Evolutionary conservation across 2,113 vertebrate species (phyloP).

Genomic region (Grallaria varia): DNA sequence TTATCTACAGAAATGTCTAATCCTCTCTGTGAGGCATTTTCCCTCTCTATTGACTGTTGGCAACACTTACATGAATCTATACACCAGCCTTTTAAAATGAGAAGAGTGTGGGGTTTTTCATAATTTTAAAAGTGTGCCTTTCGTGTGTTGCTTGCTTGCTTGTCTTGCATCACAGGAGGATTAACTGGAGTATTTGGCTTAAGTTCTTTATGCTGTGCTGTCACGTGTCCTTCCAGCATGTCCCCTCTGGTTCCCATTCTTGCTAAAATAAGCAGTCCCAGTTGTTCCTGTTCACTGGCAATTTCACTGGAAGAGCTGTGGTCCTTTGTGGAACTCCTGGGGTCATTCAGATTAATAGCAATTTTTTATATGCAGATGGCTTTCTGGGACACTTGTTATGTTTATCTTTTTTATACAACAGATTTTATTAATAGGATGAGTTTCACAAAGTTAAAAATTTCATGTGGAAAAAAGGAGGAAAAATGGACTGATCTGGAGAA

Average conservation of each 20-base stretch:
- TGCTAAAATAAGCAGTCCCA: not conserved
- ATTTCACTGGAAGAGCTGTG: not conserved
- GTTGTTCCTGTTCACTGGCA: not conserved
- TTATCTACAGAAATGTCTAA: not conserved
- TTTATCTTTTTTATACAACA: not conserved
- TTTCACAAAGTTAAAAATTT: not conserved
- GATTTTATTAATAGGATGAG: not conserved
- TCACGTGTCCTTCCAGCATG: not conserved
- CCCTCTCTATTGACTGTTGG: not conserved
- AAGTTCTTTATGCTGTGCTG: not conserved
- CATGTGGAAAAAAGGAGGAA: not conserved
- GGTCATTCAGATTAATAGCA: not conserved
- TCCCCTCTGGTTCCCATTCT: not conserved
- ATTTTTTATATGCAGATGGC: not conserved
- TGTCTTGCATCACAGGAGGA: not conserved
- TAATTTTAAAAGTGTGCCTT: not conserved
- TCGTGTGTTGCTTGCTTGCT: not conserved
- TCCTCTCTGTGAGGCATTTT: not conserved
- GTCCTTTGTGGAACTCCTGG: not conserved
- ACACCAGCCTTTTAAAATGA: not conserved
- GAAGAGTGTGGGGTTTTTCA: rapidly evolving
- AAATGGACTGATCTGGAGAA: not conserved
- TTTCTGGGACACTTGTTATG: not conserved
- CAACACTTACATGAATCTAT: not conserved
- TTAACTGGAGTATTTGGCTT: conserved; percentile 12